phyloP scores from a whole-genome alignment of 2,888 invertebrate species.

The Patella caerulea region DNA sequence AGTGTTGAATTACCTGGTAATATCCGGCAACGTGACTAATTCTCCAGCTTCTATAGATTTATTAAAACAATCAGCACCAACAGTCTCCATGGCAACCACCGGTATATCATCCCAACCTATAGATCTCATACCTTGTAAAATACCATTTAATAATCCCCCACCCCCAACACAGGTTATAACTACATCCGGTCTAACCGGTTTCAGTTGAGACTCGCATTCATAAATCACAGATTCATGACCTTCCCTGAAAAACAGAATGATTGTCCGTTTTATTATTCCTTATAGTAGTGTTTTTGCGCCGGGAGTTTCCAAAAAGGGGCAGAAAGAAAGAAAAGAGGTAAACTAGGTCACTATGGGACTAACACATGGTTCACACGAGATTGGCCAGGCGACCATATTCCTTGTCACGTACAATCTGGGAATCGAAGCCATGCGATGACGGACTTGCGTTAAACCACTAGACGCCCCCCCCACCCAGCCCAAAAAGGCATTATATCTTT shows the following conservation, averaged over 20 bases:
- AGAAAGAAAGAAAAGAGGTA: no score
- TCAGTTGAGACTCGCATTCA: conserved; percentile 71
- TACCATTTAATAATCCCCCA: conserved; percentile 73
- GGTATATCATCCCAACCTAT: conserved; percentile 69
- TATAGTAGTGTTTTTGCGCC: no score
- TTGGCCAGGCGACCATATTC: no score
- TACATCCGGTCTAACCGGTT: conserved; percentile 67
- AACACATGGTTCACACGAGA: no score
- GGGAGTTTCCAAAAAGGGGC: no score
- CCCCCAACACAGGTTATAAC: conserved; percentile 74
- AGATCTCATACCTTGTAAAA: conserved; percentile 62
- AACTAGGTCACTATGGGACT: no score
- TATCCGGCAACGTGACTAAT: conserved; percentile 69
- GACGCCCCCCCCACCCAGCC: no score
- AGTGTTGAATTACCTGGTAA: conserved; percentile 66
- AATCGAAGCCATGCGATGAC: no score
- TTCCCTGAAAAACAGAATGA: conserved; percentile 63
- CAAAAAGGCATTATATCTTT: no score
- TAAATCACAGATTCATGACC: conserved; percentile 72
- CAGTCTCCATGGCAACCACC: conserved; percentile 52
- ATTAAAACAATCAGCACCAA: conserved; percentile 72
- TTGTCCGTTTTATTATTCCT: no score
- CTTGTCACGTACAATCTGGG: no score
- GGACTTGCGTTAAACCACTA: no score
- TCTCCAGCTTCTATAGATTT: conserved; percentile 69